phyloP scores from a whole-genome alignment of 2,113 vertebrate genomes.

The Catagonus wagneri region DNA sequence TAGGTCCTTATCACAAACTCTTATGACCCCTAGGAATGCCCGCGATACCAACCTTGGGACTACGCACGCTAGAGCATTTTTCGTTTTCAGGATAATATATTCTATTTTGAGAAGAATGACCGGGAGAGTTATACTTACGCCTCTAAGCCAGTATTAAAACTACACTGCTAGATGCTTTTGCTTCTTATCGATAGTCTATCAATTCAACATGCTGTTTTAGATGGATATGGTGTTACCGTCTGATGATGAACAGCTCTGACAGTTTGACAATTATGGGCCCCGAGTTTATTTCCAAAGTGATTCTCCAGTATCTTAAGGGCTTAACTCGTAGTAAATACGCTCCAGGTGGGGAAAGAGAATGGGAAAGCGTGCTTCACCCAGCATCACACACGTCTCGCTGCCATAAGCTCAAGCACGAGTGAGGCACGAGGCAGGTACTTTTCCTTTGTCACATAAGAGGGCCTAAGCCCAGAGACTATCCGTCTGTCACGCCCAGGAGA shows the following conservation, averaged over 20 bases:
- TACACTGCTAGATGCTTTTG: not conserved
- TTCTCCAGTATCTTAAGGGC: constrained; percentile 5
- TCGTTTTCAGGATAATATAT: constrained; percentile 30
- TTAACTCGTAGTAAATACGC: not conserved
- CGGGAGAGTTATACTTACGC: not conserved
- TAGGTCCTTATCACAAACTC: not conserved
- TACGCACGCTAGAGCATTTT: not conserved
- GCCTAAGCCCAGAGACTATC: not conserved
- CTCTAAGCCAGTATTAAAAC: not conserved
- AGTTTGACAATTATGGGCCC: not conserved
- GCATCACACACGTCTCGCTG: not conserved
- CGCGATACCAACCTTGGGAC: not conserved
- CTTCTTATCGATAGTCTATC: not conserved
- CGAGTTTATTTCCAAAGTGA: not conserved
- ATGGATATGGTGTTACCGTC: not conserved
- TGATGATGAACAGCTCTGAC: not conserved
- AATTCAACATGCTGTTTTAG: not conserved
- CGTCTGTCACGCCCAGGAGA: not conserved
- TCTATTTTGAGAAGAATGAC: constrained; percentile 26
- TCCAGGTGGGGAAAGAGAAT: not conserved
- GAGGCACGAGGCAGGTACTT: not conserved
- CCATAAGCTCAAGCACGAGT: not conserved
- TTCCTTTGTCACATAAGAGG: not conserved
- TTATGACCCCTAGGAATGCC: not conserved
- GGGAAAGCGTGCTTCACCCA: not conserved